Evolutionary conservation across 2,888 invertebrate genomes (phyloP).

Genomic region (Margaritifera margaritifera): DNA sequence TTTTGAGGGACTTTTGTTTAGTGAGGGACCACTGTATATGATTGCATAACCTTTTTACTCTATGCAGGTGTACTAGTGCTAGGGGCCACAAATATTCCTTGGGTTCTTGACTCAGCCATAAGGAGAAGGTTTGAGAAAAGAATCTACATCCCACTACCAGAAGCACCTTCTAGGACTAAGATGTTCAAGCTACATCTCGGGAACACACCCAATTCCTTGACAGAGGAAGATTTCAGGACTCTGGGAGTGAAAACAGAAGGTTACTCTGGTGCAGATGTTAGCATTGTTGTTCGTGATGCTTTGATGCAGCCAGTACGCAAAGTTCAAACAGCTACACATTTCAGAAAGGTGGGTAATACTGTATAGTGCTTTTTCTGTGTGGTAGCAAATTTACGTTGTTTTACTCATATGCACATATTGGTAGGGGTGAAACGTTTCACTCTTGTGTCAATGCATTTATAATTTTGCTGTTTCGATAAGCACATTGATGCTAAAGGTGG

Average conservation of each 20-base stretch:
- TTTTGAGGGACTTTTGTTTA: too few species aligned
- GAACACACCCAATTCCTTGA: constrained; percentile 82
- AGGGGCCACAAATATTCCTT: constrained; percentile 96
- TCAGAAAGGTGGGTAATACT: constrained; percentile 77
- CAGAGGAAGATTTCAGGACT: constrained; percentile 81
- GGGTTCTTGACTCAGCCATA: constrained; percentile 98
- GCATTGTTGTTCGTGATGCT: constrained; percentile 96
- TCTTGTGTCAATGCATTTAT: too few species aligned
- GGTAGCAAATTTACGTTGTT: not conserved
- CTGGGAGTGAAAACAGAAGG: constrained; percentile 78
- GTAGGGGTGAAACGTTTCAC: too few species aligned
- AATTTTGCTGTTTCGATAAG: too few species aligned
- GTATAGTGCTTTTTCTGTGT: not conserved
- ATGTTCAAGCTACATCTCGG: constrained; percentile 98
- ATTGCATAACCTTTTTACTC: not conserved
- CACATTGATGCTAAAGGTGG: too few species aligned
- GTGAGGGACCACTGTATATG: too few species aligned
- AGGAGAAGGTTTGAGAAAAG: constrained; percentile 96
- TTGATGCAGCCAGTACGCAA: constrained; percentile 99
- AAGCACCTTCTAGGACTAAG: constrained; percentile 89
- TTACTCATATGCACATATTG: not conserved
- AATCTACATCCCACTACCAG: constrained; percentile 98
- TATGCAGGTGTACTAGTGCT: constrained; percentile 83
- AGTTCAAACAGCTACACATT: constrained; percentile 98
- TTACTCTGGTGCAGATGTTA: constrained; percentile 99